Evolutionary conservation across 2,888 invertebrate species (phyloP).

Genomic region (Callyntrura guangdongensis): DNA sequence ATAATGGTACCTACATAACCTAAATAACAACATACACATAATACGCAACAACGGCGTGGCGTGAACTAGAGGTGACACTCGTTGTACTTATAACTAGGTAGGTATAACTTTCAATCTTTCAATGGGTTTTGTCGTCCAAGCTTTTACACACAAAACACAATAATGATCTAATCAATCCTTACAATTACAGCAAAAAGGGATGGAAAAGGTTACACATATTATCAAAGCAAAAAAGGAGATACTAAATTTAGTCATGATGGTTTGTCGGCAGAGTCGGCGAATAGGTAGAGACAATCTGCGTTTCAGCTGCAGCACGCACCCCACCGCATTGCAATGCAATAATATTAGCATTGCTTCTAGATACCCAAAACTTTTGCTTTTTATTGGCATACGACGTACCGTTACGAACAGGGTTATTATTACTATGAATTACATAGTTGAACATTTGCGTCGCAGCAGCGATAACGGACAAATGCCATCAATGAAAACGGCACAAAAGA

Average conservation of each 20-base stretch:
- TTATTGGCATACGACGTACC: neutral
- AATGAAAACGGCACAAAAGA: conserved; percentile 74
- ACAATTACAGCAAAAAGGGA: neutral
- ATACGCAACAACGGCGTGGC: too few species aligned
- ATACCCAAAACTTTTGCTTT: conserved; percentile 39
- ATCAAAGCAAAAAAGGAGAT: conserved; percentile 12
- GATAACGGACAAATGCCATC: conserved; percentile 53
- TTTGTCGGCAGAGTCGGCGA: conserved; percentile 42
- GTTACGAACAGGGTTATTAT: conserved; percentile 14
- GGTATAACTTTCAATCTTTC: neutral
- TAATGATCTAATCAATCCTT: conserved; percentile 47
- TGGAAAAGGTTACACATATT: conserved; percentile 23
- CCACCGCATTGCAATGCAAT: conserved; percentile 14
- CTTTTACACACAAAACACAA: neutral
- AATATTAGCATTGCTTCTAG: neutral
- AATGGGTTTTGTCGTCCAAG: neutral
- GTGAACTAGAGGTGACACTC: conserved; percentile 23
- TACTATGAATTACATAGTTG: neutral
- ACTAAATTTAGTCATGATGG: conserved; percentile 44
- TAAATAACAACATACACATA: too few species aligned
- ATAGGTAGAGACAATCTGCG: neutral
- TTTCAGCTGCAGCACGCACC: neutral
- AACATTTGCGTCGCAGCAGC: conserved; percentile 2
- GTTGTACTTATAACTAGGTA: neutral
- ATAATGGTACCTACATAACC: neutral